Evolutionary conservation across 2,797 vertebrate species (phyloP).

Genomic region (Poecilia wingei): DNA sequence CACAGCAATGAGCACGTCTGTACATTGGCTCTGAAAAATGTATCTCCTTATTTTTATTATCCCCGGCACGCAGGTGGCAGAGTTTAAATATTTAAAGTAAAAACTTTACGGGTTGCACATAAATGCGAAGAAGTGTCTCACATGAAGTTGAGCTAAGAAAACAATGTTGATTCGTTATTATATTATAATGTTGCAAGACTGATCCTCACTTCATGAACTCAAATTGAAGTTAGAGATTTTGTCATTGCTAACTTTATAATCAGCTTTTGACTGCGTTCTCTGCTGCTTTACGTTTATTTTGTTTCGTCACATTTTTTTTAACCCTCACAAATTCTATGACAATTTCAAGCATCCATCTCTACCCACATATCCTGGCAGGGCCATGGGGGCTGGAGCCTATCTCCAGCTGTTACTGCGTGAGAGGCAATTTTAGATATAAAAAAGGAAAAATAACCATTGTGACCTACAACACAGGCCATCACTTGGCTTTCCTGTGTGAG

Average conservation of each 20-base stretch:
- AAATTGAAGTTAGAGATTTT: neutral
- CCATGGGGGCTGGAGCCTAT: neutral
- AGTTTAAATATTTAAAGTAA: neutral
- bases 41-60: neutral
- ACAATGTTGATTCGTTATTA: neutral
- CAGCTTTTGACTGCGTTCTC: neutral
- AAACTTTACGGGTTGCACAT: neutral
- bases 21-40: neutral
- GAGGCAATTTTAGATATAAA: neutral
- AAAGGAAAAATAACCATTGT: neutral
- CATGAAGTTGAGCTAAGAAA: neutral
- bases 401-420: neutral
- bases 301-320: neutral
- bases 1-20: neutral
- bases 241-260: neutral
- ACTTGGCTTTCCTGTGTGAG: slow-evolving; percentile 8
- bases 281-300: neutral
- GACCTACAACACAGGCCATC: neutral
- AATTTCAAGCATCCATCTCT: neutral
- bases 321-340: neutral
- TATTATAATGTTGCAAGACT: too few species aligned
- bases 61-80: neutral
- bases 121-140: neutral
- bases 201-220: too few species aligned
- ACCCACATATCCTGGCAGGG: neutral